Evolutionary conservation across 2,113 vertebrate species (phyloP).

Genomic region (Diadophis punctatus): DNA sequence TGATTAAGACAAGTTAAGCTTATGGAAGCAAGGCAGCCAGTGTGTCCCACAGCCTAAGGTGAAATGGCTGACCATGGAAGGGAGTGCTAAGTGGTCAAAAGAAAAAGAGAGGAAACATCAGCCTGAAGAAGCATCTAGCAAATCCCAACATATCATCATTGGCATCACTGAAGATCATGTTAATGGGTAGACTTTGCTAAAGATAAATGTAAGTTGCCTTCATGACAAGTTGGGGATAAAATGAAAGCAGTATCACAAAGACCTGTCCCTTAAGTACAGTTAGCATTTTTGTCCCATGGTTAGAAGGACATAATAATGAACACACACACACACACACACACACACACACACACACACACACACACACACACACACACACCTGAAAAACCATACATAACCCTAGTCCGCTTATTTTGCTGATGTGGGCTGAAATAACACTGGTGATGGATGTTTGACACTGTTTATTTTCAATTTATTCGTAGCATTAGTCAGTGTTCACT

Average conservation of each 20-base stretch:
- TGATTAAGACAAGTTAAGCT: not conserved
- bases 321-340: not conserved
- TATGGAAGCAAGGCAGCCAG: not conserved
- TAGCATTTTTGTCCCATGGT: not conserved
- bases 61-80: not conserved
- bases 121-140: not conserved
- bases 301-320: not conserved
- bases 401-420: not conserved
- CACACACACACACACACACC: not conserved
- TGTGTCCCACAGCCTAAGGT: not conserved
- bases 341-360: not conserved
- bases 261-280: not conserved
- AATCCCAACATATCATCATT: not conserved
- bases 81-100: not conserved
- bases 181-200: not conserved
- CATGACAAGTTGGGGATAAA: not conserved
- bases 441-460: not conserved
- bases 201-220: not conserved
- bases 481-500: not conserved
- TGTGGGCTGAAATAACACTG: not conserved
- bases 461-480: not conserved
- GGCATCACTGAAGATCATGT: not conserved
- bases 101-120: not conserved
- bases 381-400: not conserved
- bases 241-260: not conserved